These are phyloP conservation scores for Paramormyrops hopkinsi DNA, from an alignment of 2,797 vertebrate species.

Conservation along the genomic window DNA sequence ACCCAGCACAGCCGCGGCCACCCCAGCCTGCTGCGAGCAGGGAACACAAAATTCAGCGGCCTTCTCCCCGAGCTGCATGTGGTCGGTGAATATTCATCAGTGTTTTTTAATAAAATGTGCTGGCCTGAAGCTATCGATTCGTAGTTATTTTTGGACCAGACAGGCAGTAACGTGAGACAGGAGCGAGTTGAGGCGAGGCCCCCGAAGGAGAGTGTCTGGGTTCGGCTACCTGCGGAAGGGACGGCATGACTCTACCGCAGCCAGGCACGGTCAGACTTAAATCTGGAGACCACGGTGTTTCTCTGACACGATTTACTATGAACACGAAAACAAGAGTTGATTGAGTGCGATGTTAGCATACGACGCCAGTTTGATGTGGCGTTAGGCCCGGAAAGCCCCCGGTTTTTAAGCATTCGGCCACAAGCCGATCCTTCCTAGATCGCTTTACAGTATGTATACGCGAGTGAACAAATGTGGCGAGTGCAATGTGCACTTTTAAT, in stretches of 20 bases:
- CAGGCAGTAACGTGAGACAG: background rate
- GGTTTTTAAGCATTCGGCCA: background rate
- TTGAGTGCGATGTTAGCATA: background rate
- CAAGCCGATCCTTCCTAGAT: background rate
- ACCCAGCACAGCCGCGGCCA: constrained; percentile 34
- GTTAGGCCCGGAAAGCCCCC: background rate
- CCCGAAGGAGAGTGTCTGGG: background rate
- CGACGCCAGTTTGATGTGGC: background rate
- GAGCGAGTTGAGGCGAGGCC: background rate
- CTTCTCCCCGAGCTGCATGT: background rate
- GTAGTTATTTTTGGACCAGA: background rate
- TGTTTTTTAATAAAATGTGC: background rate
- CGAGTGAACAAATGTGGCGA: background rate
- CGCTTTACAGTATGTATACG: background rate
- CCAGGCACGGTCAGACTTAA: constrained; percentile 1
- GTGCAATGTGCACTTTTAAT: background rate
- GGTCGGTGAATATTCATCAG: background rate
- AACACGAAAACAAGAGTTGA: background rate
- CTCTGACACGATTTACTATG: background rate
- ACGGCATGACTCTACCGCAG: constrained; percentile 6
- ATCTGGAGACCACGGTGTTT: background rate
- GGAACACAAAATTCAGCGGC: background rate
- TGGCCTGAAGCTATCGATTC: background rate
- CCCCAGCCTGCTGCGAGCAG: constrained; percentile 5
- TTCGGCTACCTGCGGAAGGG: constrained; percentile 11